Conservation (phyloP, 2,888 invertebrate species). For the Fragum whitleyi region DNA sequence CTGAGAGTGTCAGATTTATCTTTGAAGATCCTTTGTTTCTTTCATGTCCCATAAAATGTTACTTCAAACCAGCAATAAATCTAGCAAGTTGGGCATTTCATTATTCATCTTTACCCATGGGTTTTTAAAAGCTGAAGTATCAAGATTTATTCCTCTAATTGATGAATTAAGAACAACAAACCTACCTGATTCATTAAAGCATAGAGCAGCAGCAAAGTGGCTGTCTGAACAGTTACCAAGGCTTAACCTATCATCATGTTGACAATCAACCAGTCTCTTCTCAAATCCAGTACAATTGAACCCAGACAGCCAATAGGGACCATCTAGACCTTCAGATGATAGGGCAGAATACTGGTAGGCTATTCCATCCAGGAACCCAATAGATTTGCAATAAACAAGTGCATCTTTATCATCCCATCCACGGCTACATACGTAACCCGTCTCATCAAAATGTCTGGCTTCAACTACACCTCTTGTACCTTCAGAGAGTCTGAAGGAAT, state of each 20-base stretch:
- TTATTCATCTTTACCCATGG: too few species aligned
- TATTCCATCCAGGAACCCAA: slow-evolving; percentile 69
- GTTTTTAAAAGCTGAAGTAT: too few species aligned
- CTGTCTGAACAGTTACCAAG: slow-evolving; percentile 75
- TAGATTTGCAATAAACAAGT: slow-evolving; percentile 71
- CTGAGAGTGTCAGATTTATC: too few species aligned
- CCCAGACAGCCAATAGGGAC: slow-evolving; percentile 77
- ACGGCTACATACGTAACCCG: slow-evolving; percentile 85
- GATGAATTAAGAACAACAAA: neutral
- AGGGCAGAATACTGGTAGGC: slow-evolving; percentile 68
- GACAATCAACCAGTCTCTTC: slow-evolving; percentile 69
- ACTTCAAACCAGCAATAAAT: too few species aligned
- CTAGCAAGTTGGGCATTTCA: too few species aligned
- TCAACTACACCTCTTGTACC: slow-evolving; percentile 11
- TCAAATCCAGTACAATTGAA: slow-evolving; percentile 79
- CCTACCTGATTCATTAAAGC: slow-evolving; percentile 73
- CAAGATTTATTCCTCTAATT: too few species aligned
- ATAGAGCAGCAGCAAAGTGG: slow-evolving; percentile 77
- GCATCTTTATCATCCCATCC: slow-evolving; percentile 78
- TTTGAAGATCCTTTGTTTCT: too few species aligned
- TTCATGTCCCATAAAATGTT: too few species aligned
- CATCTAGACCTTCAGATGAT: slow-evolving; percentile 55
- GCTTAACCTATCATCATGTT: slow-evolving; percentile 63
- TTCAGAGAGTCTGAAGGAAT: slow-evolving; percentile 63
- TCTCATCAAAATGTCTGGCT: slow-evolving; percentile 79